A percentile compares a stretch with the other conserved stretches of the same genome.
Evolutionary conservation across 2,888 invertebrate genomes (phyloP).

Genomic region (Clunio marinus): DNA sequence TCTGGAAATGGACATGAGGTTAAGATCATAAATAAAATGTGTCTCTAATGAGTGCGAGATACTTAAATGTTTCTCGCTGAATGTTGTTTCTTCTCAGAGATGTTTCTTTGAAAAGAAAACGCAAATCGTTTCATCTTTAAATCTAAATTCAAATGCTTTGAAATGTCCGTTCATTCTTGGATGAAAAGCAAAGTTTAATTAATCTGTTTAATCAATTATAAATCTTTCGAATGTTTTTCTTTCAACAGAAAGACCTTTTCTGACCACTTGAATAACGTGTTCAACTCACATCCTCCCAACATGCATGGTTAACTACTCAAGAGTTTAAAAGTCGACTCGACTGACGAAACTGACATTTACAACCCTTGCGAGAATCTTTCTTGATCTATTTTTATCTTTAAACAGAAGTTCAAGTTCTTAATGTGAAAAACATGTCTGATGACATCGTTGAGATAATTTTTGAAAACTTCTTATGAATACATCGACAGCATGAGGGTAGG

Average conservation of each 20-base stretch:
- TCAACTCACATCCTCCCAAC: not conserved
- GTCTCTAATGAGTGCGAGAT: slow-evolving; percentile 25
- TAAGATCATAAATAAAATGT: slow-evolving; percentile 34
- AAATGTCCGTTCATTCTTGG: too few relatives aligned
- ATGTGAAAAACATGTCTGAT: slow-evolving; percentile 2
- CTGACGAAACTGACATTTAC: slow-evolving; percentile 24
- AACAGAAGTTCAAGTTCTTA: slow-evolving; percentile 10
- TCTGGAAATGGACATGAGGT: slow-evolving; percentile 37
- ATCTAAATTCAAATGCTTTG: too few relatives aligned
- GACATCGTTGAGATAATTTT: not conserved
- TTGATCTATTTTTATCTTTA: not conserved
- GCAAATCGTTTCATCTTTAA: too few relatives aligned
- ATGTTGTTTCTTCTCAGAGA: not conserved
- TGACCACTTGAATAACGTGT: not conserved
- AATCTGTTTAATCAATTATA: not conserved
- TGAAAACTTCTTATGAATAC: not conserved
- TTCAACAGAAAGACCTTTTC: not conserved
- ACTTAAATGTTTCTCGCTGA: not conserved
- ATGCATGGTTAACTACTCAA: not conserved
- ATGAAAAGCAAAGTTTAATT: not conserved
- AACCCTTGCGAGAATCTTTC: not conserved
- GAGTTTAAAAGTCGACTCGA: not conserved
- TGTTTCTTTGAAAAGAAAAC: not conserved
- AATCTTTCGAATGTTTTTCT: not conserved
- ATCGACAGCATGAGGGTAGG: not conserved